Evolutionary conservation across 2,113 vertebrate genomes (phyloP).

Genomic region (Sturnira hondurensis): DNA sequence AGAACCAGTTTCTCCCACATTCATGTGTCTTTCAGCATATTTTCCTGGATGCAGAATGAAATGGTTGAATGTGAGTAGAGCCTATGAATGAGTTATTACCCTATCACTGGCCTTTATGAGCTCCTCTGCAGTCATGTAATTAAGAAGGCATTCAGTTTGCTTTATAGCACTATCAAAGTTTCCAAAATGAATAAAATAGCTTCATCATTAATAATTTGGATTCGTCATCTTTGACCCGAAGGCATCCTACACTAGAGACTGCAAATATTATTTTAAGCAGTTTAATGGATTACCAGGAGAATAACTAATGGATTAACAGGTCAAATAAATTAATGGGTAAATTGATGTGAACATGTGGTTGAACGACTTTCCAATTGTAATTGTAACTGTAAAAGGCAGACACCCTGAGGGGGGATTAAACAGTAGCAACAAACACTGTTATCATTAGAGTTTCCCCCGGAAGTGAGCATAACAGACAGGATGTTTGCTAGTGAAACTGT

Average conservation of each 20-base stretch:
- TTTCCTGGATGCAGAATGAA: background rate
- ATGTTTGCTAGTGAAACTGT: slow-evolving; percentile 85
- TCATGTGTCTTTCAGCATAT: background rate
- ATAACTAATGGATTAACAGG: slow-evolving; percentile 79
- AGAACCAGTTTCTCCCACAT: background rate
- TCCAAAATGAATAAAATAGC: slow-evolving; percentile 70
- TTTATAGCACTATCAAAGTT: slow-evolving; percentile 69
- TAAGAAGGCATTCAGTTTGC: slow-evolving; percentile 69
- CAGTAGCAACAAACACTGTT: slow-evolving; percentile 79
- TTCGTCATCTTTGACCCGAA: slow-evolving; percentile 63
- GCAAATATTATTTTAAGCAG: slow-evolving; percentile 70
- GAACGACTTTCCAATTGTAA: slow-evolving; percentile 79
- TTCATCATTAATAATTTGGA: slow-evolving; percentile 63
- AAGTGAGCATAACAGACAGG: slow-evolving; percentile 80
- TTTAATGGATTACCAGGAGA: slow-evolving; percentile 65
- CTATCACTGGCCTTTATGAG: slow-evolving; percentile 62
- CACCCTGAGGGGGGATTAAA: slow-evolving; percentile 76
- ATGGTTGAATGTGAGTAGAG: slow-evolving; percentile 28
- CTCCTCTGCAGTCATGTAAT: slow-evolving; percentile 70
- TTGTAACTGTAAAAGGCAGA: slow-evolving; percentile 83
- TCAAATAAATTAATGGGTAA: slow-evolving; percentile 84
- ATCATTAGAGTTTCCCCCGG: slow-evolving; percentile 81
- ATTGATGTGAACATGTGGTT: slow-evolving; percentile 81
- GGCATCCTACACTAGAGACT: slow-evolving; percentile 53
- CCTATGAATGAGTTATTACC: slow-evolving; percentile 60